Percentiles rank a stretch among this genome's conserved stretches.
phyloP scores from a whole-genome alignment of 2,888 invertebrate genomes.

The Seladonia tumulorum region DNA sequence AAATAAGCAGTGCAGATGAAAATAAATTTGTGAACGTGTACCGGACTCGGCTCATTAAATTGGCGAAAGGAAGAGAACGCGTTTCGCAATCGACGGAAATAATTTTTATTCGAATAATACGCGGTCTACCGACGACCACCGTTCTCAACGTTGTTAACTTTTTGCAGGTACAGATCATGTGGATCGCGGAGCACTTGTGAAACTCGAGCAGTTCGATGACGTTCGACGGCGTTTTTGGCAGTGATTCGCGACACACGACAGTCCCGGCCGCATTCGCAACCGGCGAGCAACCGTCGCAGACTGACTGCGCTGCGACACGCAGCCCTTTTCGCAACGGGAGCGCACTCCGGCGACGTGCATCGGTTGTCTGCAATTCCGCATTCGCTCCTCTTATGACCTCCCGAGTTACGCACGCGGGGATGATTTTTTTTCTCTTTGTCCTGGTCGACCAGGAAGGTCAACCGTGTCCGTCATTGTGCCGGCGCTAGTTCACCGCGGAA shows the following conservation, averaged over 20 bases:
- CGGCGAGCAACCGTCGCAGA: slow-evolving; percentile 17
- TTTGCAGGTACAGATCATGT: not conserved
- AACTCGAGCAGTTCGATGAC: not conserved
- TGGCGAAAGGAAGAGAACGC: too few relatives aligned
- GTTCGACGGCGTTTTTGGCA: not conserved
- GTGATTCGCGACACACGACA: not conserved
- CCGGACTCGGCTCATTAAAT: too few relatives aligned
- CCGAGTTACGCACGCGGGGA: slow-evolving; percentile 4
- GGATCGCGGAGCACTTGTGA: not conserved
- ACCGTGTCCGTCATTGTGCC: not conserved
- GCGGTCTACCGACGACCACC: not conserved
- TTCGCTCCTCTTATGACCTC: not conserved
- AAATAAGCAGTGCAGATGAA: too few relatives aligned
- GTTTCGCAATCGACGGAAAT: not conserved
- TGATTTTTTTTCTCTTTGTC: not conserved
- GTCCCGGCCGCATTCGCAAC: not conserved
- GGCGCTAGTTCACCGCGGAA: not conserved
- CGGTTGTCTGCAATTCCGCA: not conserved
- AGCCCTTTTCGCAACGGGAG: not conserved
- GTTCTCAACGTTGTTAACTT: not conserved
- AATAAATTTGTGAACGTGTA: too few relatives aligned
- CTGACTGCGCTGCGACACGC: slow-evolving; percentile 16
- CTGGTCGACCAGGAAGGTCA: not conserved
- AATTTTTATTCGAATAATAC: not conserved
- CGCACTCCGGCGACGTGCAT: not conserved